Evolutionary conservation across 2,797 vertebrate species (phyloP), one percentile per base, ranked within the genome.

Genomic region (Epinephelus malabaricus): DNA sequence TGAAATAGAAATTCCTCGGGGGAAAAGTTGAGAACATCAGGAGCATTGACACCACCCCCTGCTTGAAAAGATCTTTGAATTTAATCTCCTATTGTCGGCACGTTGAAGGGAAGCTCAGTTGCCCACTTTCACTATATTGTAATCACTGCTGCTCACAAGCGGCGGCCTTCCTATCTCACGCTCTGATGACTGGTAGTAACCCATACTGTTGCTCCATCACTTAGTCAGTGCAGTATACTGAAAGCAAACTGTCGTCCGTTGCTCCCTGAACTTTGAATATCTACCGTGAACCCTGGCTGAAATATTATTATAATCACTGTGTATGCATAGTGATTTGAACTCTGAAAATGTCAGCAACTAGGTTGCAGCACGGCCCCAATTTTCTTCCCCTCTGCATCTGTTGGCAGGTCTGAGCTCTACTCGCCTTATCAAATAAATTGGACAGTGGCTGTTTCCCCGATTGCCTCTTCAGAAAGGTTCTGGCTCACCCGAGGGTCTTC

Each of bases 351-450:
- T 92, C 93, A 89, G 73, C 72, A 70, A 73, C 79, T 81, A 74
- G 87, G 81, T 88, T 88, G 82, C 83, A 83, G 86, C 78, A 54
- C 64, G 12, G 78, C 78, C 47, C 78, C 82, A 71, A 71, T 88
- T 88, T 89, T 71, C 76, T 70, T 86, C 85, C 83, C 82, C 78
- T 89, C 82, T 82, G 80, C 85, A 74, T 91, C 83, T 79, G 85
- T 74, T 92, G 92, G 90, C 91, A 89, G 87, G 86, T 90, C 92
- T 95, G 92, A 94, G 90, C 89, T 88, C 88, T 51, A 78, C 91
- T 90, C 79, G 85, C 90, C 92, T 94, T 94, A 95, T 95, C 92
- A 93, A 90, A 94, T 95, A 94, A 95, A 95, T 95, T 95, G 94
- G 92, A 94, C 92, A 88, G 90, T 86, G 85, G 88, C 89, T 87